Evolutionary conservation across 2,797 vertebrate species (phyloP).

Genomic region (Myotis findleyi): DNA sequence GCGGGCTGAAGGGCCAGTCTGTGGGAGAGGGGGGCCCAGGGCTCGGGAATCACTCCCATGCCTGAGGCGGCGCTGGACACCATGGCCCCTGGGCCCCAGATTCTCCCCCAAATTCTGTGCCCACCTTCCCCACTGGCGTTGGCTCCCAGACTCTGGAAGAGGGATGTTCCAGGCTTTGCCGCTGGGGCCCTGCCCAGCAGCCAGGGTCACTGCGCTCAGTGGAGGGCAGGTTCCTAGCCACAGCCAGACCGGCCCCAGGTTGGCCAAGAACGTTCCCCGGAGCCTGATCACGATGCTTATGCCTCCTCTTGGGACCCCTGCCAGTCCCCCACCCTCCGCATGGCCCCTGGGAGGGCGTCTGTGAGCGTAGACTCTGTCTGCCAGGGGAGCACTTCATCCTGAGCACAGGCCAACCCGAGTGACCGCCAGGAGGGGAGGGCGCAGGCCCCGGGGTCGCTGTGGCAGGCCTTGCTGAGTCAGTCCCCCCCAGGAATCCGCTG

Average conservation of each 20-base stretch:
- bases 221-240: not conserved
- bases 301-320: not conserved
- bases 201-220: not conserved
- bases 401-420: not conserved
- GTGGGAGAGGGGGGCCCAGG: accelerated
- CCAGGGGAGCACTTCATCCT: not conserved
- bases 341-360: not conserved
- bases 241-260: not conserved
- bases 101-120: not conserved
- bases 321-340: too few relatives aligned
- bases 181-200: not conserved
- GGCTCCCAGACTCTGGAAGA: not conserved
- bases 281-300: accelerated
- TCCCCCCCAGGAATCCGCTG: not conserved
- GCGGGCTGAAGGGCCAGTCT: not conserved
- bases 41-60: not conserved
- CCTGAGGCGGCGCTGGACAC: not conserved
- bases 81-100: not conserved
- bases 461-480: not conserved
- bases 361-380: not conserved
- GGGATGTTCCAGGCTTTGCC: not conserved
- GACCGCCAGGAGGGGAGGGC: too few relatives aligned
- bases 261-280: not conserved
- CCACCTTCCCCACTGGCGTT: not conserved
- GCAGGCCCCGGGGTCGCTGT: not conserved